phyloP scores from a whole-genome alignment of 2,888 invertebrate species.

The Graphium colonna region DNA sequence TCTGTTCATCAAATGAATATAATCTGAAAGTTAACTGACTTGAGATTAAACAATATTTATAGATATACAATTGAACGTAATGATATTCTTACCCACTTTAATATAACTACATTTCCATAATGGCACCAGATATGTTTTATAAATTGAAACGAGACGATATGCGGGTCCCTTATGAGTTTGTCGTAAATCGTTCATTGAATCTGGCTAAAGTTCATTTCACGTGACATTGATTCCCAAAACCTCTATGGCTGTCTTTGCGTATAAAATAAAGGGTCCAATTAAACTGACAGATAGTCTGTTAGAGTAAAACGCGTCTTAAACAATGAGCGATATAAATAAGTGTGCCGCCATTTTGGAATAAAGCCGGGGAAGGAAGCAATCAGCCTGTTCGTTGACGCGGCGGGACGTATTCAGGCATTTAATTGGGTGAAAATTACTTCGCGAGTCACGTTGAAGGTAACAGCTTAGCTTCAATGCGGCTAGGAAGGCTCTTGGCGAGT shows the following conservation, averaged over 20 bases:
- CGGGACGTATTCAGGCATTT: conserved; percentile 53
- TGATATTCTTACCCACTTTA: too few species aligned
- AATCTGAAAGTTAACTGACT: too few species aligned
- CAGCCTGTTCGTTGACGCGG: conserved; percentile 56
- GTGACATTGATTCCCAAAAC: conserved; percentile 4
- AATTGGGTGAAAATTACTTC: conserved; percentile 67
- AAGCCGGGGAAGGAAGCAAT: conserved; percentile 48
- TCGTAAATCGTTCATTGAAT: conserved; percentile 1
- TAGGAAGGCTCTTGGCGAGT: background rate
- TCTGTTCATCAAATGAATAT: too few species aligned
- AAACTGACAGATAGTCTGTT: conserved; percentile 17
- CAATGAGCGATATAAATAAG: conserved; percentile 19
- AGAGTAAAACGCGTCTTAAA: conserved; percentile 11
- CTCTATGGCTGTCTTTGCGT: background rate
- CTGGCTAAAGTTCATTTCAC: conserved; percentile 6
- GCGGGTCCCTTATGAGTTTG: background rate
- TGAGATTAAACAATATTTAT: too few species aligned
- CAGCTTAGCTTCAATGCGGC: conserved; percentile 24
- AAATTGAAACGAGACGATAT: too few species aligned
- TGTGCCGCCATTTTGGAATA: conserved; percentile 32
- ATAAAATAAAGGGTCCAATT: conserved; percentile 10
- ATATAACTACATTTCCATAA: too few species aligned
- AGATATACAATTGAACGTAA: too few species aligned
- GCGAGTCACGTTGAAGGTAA: conserved; percentile 41
- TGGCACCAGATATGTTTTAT: too few species aligned